Evolutionary conservation across 1,140 invertebrate genomes (phyloP).

Genomic region (Rhizoglyphus robini): DNA sequence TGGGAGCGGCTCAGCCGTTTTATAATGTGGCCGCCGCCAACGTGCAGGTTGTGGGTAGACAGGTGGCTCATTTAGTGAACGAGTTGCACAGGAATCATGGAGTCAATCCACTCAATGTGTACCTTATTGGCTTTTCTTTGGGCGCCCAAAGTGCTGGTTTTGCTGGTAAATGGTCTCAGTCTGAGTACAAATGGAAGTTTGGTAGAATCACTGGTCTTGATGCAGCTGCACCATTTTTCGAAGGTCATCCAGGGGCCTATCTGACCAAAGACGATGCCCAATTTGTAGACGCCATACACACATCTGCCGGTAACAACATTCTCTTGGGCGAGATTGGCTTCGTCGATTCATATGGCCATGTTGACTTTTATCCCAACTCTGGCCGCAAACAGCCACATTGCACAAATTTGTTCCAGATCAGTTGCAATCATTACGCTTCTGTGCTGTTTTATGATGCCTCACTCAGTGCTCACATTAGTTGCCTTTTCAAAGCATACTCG

Average conservation of each 20-base stretch:
- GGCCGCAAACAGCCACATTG: conserved; percentile 37
- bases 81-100: conserved; percentile 22
- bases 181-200: conserved; percentile 39
- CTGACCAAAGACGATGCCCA: conserved; percentile 65
- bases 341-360: conserved; percentile 47
- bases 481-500: background rate
- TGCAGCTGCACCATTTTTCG: conserved; percentile 81
- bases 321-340: conserved; percentile 57
- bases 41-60: conserved; percentile 47
- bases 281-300: conserved; percentile 74
- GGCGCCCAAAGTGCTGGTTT: conserved; percentile 27
- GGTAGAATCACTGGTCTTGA: conserved; percentile 66
- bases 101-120: conserved; percentile 35
- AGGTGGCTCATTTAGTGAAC: conserved; percentile 38
- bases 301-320: conserved; percentile 67
- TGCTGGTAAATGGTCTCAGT: conserved; percentile 33
- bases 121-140: conserved; percentile 50
- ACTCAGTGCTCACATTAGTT: background rate
- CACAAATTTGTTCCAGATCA: background rate
- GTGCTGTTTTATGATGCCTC: background rate
- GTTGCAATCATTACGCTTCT: conserved; percentile 2
- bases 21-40: conserved; percentile 47
- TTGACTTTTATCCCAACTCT: conserved; percentile 66
- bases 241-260: conserved; percentile 56
- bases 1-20: conserved; percentile 39